Evolutionary conservation across 2,113 vertebrate genomes (phyloP), one percentile per base, ranked within the genome.

Genomic region (Poeciliopsis occidentalis): DNA sequence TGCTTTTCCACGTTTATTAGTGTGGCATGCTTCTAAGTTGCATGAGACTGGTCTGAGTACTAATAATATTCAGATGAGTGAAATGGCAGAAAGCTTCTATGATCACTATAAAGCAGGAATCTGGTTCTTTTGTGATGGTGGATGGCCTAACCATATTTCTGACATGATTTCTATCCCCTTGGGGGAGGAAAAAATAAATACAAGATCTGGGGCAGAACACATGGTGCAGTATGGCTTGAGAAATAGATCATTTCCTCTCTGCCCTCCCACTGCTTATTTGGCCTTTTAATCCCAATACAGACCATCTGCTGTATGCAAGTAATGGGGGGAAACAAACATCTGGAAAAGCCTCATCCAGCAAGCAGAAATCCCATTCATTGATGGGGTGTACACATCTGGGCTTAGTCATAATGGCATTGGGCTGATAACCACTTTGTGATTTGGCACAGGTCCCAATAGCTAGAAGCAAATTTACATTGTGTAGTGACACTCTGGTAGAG

Each of bases 321-420:
- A 84, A 85, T 70, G 17, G 24, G 73, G 74, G 78, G 79, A 91
- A 79, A 76, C 64, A 85, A 91, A 90, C 93, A 94, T 93, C 88
- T 93, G 92, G 88, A 85, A 87, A 82, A 68, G 77, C 80, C 79
- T 79, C 74, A 72, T 32, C 32, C 11, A 13, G 60, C 64, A 80
- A 69, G 80, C 74, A 78, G 76, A 86, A 85, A 87, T 88, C 84
- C 80, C 41, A 80, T 83, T 71, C 82, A 62, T 89, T 92, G 87
- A 81, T 84, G 80, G 77, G 67, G 70, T 71, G 66, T 51, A 68
- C 74, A 89, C 87, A 88, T 91, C 83, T 88, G 80, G 73, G 68
- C 77, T 68, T 31, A 54, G 39, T 30, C 22, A 71, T 86, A 82
- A 86, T 79, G 66, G 74, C 67, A 67, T 7, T 71, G 80, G 71